phyloP scores from a whole-genome alignment of 2,888 invertebrate genomes.

The Timema cristinae region DNA sequence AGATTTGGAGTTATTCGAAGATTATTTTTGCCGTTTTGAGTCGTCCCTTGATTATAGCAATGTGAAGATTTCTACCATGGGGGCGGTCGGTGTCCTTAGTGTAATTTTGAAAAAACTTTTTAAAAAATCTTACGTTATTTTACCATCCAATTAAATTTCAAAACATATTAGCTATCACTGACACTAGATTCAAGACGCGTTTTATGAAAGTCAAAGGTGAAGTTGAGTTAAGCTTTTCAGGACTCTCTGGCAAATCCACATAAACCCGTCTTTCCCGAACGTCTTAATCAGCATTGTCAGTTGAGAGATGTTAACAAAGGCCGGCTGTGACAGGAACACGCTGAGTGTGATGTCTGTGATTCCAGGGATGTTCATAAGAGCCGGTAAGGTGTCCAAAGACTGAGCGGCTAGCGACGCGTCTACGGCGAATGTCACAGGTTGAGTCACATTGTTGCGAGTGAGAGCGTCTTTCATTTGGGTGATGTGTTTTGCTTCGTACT shows the following conservation, averaged over 20 bases:
- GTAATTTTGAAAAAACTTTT: too few relatives aligned
- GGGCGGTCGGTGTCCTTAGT: too few relatives aligned
- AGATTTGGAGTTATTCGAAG: too few relatives aligned
- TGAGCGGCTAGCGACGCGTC: slow-evolving; percentile 65
- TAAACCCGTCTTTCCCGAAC: slow-evolving; percentile 66
- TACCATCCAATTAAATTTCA: too few relatives aligned
- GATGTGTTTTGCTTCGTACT: slow-evolving; percentile 61
- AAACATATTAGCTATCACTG: too few relatives aligned
- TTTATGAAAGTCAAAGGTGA: too few relatives aligned
- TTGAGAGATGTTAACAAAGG: slow-evolving; percentile 61
- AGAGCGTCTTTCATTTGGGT: slow-evolving; percentile 29
- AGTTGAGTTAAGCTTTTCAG: too few relatives aligned
- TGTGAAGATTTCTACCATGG: too few relatives aligned
- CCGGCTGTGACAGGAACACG: slow-evolving; percentile 69
- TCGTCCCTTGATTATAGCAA: too few relatives aligned
- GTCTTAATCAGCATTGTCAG: slow-evolving; percentile 62
- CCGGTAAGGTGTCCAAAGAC: slow-evolving; percentile 56
- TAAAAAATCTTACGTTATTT: too few relatives aligned
- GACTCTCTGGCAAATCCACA: slow-evolving; percentile 65
- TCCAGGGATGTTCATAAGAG: slow-evolving; percentile 42
- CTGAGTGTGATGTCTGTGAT: slow-evolving; percentile 61
- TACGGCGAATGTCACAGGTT: slow-evolving; percentile 76
- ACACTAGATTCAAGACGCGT: too few relatives aligned
- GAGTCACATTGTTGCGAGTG: slow-evolving; percentile 44
- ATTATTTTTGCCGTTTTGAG: too few relatives aligned